These are phyloP conservation scores for Zaprionus lineosus DNA, from an alignment of 2,888 invertebrate genomes.

Conservation along the genomic window DNA sequence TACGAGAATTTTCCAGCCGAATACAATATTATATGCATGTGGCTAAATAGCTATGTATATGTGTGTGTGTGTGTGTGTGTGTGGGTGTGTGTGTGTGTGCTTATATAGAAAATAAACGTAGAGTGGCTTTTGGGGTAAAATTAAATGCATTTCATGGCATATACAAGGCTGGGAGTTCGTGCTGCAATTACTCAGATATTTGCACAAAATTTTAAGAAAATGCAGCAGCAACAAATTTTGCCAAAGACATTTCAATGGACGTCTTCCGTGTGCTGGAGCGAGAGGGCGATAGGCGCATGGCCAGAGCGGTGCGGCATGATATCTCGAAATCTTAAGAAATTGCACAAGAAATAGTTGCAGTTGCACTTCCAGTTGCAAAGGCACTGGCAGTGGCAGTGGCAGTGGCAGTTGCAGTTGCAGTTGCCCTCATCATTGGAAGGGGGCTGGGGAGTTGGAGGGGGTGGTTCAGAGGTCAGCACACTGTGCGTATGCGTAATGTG, in stretches of 20 bases:
- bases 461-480: slow-evolving; percentile 24
- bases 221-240: slow-evolving; percentile 74
- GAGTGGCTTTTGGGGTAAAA: slow-evolving; percentile 23
- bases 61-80: background rate
- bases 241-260: slow-evolving; percentile 57
- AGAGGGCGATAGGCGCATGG: slow-evolving; percentile 28
- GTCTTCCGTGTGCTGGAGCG: slow-evolving; percentile 42
- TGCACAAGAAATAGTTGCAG: slow-evolving; percentile 67
- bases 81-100: background rate
- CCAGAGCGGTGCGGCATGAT: slow-evolving; percentile 39
- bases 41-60: slow-evolving; percentile 18
- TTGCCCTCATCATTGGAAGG: slow-evolving; percentile 14
- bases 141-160: slow-evolving; percentile 54
- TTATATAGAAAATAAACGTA: slow-evolving; percentile 15
- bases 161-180: slow-evolving; percentile 40
- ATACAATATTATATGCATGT: slow-evolving; percentile 21
- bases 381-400: background rate
- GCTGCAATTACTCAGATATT: slow-evolving; percentile 75
- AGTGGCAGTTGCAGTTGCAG: slow-evolving; percentile 8
- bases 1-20: slow-evolving; percentile 25
- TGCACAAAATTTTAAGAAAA: slow-evolving; percentile 78
- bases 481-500: slow-evolving; percentile 69
- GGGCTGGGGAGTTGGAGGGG: too few relatives aligned
- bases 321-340: slow-evolving; percentile 66
- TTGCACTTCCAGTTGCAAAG: slow-evolving; percentile 34